Evolutionary conservation across 1,140 invertebrate genomes (phyloP), one percentile per base, ranked within the genome.

Genomic region (Brachionus sp.): DNA sequence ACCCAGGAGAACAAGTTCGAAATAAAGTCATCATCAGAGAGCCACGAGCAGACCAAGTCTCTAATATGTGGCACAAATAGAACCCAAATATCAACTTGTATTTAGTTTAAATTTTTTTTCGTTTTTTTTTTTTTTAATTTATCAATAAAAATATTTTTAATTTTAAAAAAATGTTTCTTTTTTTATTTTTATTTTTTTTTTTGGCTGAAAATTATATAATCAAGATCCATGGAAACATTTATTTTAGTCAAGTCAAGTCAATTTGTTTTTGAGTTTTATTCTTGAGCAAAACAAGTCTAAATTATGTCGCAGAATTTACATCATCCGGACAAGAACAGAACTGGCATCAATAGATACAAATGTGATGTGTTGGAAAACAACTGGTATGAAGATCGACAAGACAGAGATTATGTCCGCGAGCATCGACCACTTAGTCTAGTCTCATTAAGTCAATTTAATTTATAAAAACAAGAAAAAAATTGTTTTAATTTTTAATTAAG

Each of bases 1-100:
- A 70, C 29, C 37, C 6, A 39, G 2, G 66, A 70, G 9, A 70
- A 70, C 37, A 39, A 39, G 1, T 70, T 37, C 37, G 66, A 70
- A 39, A 70, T 70, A 39, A 70, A 70, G n/a, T 70, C 66, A 70
- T 70, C 66, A 35, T 70, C 66, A 39, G 66, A 70, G 37, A 70
- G 66, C 35, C 66, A 70, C 5, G 66, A 70, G 37, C 66, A 70
- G 19, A 66, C 64, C 1, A 70, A 70, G 35, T 70, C 66, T 16
- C 35, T 70, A 13, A 70, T 70, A 16, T 70, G 66, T 70, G 66
- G 66, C 12, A 70, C 66, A 10, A 39, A 35, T 39, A 70, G 35
- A 39, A 70, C 66, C 19, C 66, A 70, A 70, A 70, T 70, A 19
- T 70, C 66, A 2, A 70, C 33, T 12, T 70, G 66, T 39, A 70